A percentile compares a stretch with the other conserved stretches of the same genome.
Conservation (phyloP, 2,797 vertebrate genomes). For the Macropodus opercularis region DNA sequence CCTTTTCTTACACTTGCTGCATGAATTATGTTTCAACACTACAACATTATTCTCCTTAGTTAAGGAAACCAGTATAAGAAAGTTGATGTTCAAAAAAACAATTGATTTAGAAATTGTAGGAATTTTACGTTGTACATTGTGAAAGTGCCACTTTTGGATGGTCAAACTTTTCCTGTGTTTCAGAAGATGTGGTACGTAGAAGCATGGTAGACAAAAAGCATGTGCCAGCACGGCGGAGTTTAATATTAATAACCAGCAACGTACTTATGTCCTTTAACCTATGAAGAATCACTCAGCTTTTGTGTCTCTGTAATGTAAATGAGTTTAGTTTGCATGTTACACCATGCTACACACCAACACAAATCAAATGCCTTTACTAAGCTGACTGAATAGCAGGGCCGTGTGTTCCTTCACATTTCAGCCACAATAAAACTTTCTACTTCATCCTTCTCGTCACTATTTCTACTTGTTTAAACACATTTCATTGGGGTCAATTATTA, state of each 20-base stretch:
- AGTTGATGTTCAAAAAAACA: conserved; percentile 44
- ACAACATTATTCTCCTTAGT: conserved; percentile 23
- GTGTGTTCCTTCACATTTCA: conserved; percentile 62
- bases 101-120: neutral
- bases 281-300: conserved; percentile 27
- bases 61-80: conserved; percentile 40
- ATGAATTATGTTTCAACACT: conserved; percentile 54
- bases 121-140: conserved; percentile 62
- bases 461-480: conserved; percentile 18
- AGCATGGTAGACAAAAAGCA: conserved; percentile 67
- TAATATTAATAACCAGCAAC: conserved; percentile 43
- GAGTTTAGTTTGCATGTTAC: conserved; percentile 58
- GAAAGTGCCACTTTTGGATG: conserved; percentile 37
- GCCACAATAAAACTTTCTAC: conserved; percentile 70
- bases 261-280: conserved; percentile 21
- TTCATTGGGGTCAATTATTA: conserved; percentile 1
- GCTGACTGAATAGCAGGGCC: conserved; percentile 40
- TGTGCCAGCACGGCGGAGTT: conserved; percentile 42
- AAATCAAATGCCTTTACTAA: conserved; percentile 28
- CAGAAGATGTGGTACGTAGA: conserved; percentile 59
- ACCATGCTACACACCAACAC: conserved; percentile 31
- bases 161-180: conserved; percentile 35
- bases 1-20: conserved; percentile 49
- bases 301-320: conserved; percentile 31
- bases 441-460: conserved; percentile 31